Percentiles rank a stretch among this genome's conserved stretches.
Evolutionary conservation across 1,140 invertebrate genomes (phyloP).

Genomic region (Dufourea novaeangliae): DNA sequence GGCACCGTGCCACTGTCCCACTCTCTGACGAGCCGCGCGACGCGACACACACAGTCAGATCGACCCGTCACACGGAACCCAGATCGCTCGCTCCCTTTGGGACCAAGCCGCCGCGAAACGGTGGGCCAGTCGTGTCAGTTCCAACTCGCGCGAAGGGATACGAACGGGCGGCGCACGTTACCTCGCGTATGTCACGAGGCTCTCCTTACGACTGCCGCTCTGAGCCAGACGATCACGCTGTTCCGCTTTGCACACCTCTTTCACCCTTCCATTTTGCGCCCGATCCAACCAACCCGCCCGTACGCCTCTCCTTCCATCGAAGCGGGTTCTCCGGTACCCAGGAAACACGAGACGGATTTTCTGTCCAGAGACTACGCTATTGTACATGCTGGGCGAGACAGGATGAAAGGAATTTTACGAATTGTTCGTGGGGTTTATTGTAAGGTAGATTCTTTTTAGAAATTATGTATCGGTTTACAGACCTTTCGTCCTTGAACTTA

Average conservation of each 20-base stretch:
- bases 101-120: too few species aligned
- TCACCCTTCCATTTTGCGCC: constrained; percentile 50
- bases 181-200: constrained; percentile 51
- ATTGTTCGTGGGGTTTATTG: too few species aligned
- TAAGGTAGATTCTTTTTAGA: too few species aligned
- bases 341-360: too few species aligned
- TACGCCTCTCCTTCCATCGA: background rate
- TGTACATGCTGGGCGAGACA: too few species aligned
- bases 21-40: constrained; percentile 41
- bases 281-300: background rate
- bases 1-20: constrained; percentile 64
- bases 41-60: too few species aligned
- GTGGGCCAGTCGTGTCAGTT: too few species aligned
- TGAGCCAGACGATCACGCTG: constrained; percentile 45
- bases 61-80: too few species aligned
- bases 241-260: constrained; percentile 47
- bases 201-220: constrained; percentile 51
- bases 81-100: too few species aligned
- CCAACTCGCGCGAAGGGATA: constrained; percentile 24
- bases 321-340: too few species aligned
- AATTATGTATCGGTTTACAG: too few species aligned
- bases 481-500: background rate
- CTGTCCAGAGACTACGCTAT: too few species aligned
- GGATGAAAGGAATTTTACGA: background rate
- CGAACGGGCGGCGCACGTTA: background rate